These are phyloP conservation scores for Genyomyrus donnyi DNA, from an alignment of 2,113 vertebrate genomes.

Conservation along the genomic window DNA sequence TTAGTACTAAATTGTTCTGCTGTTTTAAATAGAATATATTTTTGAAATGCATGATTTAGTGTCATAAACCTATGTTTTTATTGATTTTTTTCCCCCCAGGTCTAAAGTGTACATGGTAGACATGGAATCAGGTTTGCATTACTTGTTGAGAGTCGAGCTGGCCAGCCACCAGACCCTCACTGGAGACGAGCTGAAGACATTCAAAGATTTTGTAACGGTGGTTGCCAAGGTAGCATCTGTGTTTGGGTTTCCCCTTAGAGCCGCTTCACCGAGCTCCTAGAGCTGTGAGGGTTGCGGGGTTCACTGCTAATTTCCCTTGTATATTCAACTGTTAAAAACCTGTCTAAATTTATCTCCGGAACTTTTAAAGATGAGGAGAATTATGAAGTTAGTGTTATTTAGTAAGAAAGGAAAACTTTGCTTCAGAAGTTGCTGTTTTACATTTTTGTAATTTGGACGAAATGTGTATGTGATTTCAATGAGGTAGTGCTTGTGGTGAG, in stretches of 20 bases:
- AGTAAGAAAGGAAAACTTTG: background rate
- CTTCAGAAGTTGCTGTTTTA: background rate
- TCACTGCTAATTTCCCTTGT: background rate
- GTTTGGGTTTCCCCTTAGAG: background rate
- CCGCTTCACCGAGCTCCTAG: background rate
- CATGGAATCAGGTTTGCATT: slow-evolving; percentile 87
- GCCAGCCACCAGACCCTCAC: slow-evolving; percentile 71
- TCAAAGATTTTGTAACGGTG: slow-evolving; percentile 80
- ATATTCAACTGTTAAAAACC: background rate
- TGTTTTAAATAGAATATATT: background rate
- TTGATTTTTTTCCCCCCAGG: slow-evolving; percentile 46
- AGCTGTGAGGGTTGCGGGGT: background rate
- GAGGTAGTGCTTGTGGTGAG: background rate
- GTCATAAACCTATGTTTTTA: background rate
- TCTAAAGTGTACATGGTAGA: slow-evolving; percentile 78
- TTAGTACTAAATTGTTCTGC: background rate
- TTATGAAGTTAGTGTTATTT: background rate
- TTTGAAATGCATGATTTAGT: background rate
- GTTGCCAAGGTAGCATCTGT: slow-evolving; percentile 73
- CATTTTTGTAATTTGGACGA: background rate
- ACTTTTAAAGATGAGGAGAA: background rate
- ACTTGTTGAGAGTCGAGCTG: slow-evolving; percentile 83
- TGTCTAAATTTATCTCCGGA: background rate
- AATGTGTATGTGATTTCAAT: background rate
- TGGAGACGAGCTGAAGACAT: slow-evolving; percentile 75